A percentile compares a stretch with the other conserved stretches of the same genome.
phyloP scores from a whole-genome alignment of 2,888 invertebrate species.

The Stegophylla sp. region DNA sequence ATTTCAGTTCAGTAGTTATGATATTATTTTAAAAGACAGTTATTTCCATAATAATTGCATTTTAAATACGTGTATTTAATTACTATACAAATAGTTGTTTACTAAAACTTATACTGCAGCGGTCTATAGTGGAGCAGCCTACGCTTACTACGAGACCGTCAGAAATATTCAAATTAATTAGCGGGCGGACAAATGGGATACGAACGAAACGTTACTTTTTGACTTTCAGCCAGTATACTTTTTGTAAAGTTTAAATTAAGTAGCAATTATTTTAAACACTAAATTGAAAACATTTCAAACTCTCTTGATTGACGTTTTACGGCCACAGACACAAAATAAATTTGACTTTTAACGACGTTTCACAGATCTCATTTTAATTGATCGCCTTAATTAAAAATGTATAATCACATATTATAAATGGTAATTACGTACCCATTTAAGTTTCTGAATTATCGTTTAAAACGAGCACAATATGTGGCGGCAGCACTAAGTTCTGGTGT shows the following conservation, averaged over 20 bases:
- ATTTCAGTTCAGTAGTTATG: background rate
- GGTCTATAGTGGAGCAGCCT: too few relatives aligned
- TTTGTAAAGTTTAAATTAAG: slow-evolving; percentile 21
- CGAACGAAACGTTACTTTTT: slow-evolving; percentile 12
- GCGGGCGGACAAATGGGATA: slow-evolving; percentile 4
- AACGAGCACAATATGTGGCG: too few relatives aligned
- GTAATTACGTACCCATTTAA: too few relatives aligned
- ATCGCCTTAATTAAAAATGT: background rate
- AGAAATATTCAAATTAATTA: slow-evolving; percentile 31
- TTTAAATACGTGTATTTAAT: background rate
- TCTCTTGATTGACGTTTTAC: background rate
- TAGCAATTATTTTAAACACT: slow-evolving; percentile 43
- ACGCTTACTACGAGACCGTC: background rate
- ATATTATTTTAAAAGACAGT: background rate
- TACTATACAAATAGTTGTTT: slow-evolving; percentile 7
- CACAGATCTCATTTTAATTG: slow-evolving; percentile 4
- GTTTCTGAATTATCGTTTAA: too few relatives aligned
- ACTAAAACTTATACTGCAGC: background rate
- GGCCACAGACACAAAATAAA: background rate
- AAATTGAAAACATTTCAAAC: slow-evolving; percentile 11
- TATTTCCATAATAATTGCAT: slow-evolving; percentile 31
- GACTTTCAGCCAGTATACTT: slow-evolving; percentile 37
- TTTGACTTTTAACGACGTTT: background rate
- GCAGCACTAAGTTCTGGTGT: too few relatives aligned
- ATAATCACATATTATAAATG: background rate